Conservation (phyloP, 2,888 invertebrate species). For the Polydesmus complanatus region DNA sequence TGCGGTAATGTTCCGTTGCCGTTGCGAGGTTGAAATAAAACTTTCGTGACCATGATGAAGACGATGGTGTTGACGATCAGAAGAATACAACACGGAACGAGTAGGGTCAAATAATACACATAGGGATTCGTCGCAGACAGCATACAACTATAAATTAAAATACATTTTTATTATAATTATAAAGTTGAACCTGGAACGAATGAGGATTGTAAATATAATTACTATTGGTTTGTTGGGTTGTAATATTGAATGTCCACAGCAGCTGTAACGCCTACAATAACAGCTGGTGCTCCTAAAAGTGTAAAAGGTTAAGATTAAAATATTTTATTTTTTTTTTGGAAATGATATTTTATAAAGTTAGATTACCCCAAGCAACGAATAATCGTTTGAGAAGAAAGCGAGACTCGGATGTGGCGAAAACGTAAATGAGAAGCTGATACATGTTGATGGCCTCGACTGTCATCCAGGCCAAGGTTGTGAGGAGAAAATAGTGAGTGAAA, state of each 20-base stretch:
- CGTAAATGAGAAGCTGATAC: conserved; percentile 38
- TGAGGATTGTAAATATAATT: too few relatives aligned
- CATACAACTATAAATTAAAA: conserved; percentile 33
- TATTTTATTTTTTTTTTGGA: neutral
- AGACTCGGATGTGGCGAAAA: conserved; percentile 37
- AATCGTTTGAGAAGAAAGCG: conserved; percentile 36
- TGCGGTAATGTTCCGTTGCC: neutral
- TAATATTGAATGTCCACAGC: conserved; percentile 30
- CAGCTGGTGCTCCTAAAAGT: conserved; percentile 32
- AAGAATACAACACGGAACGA: conserved; percentile 34
- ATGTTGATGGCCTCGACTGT: conserved; percentile 38
- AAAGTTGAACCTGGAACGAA: too few relatives aligned
- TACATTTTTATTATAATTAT: too few relatives aligned
- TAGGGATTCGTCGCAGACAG: conserved; percentile 30
- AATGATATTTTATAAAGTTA: neutral
- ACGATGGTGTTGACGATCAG: conserved; percentile 32
- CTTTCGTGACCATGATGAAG: conserved; percentile 32
- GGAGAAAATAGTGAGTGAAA: conserved; percentile 35
- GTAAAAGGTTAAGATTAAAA: conserved; percentile 5
- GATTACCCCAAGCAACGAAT: conserved; percentile 37
- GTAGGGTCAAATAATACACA: conserved; percentile 33
- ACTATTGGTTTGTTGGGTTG: conserved; percentile 26
- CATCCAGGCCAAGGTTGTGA: conserved; percentile 38
- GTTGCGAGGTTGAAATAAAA: conserved; percentile 26
- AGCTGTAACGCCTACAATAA: conserved; percentile 31